A percentile compares a stretch with the other conserved stretches of the same genome.
Conservation (phyloP, 2,113 vertebrate genomes). For the Tetrao urogallus region DNA sequence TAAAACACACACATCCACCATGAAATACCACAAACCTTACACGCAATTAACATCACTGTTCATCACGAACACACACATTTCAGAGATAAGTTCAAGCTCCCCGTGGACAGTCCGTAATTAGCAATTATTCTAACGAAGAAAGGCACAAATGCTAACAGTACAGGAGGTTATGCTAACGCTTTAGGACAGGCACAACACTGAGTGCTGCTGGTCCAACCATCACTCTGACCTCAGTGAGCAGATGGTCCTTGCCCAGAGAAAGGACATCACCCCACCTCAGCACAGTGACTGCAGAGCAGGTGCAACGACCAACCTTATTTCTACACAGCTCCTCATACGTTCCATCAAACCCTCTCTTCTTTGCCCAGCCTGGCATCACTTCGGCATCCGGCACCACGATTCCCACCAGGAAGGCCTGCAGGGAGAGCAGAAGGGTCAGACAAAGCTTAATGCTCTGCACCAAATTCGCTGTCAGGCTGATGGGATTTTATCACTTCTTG, state of each 20-base stretch:
- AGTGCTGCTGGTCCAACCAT: neutral
- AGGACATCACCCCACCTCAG: neutral
- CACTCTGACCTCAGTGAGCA: neutral
- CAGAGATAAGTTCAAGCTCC: neutral
- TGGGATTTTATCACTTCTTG: neutral
- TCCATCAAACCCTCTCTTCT: constrained; percentile 90
- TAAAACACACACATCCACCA: constrained; percentile 30
- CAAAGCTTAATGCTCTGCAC: fast-evolving
- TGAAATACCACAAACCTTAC: neutral
- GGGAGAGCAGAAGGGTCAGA: neutral
- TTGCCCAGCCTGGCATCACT: constrained; percentile 93
- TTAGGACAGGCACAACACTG: neutral
- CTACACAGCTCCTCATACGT: constrained; percentile 87
- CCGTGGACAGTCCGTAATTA: neutral
- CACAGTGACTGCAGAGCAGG: neutral
- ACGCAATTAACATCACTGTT: neutral
- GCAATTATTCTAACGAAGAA: neutral
- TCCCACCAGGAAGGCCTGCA: constrained; percentile 93
- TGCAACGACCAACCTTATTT: constrained; percentile 81
- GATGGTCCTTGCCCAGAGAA: neutral
- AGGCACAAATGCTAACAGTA: neutral
- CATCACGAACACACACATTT: neutral
- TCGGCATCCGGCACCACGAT: constrained; percentile 94
- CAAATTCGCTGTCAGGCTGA: neutral
- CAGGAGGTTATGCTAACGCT: no score